Evolutionary conservation across 2,888 invertebrate species (phyloP), one percentile per base, ranked within the genome.

Genomic region (Epinotia brunnichana): DNA sequence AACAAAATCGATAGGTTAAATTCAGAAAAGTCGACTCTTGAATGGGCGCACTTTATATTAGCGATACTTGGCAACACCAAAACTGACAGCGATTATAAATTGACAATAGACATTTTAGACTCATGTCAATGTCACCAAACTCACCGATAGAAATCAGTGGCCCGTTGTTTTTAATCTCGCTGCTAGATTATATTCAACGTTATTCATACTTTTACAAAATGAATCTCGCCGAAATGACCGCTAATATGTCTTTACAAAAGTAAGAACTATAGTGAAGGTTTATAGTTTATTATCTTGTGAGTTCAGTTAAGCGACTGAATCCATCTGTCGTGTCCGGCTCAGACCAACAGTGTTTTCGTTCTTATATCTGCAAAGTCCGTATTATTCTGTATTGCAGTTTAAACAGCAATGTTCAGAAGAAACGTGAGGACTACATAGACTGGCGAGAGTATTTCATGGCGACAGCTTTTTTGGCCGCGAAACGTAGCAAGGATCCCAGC

Each of bases 381-480:
- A 15, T 44, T 13, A 9, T 70, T 35, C 13, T 24, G 24, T 41
- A 15, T 57, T 62, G 15, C 48, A 73, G 61, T 77, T 76, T 24
- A 61, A 81, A 80, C 56, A 68, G 75, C 4, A 77, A 80, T 64
- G 53, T 75, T n/a, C 83, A 82, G 70, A 80, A 69, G 9, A 96
- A 96, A 87, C 91, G 96, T 54, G 78, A 84, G 51, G 95, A 95
- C 76, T 97, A 96, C 81, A 86, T 99, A 41, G 94, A 95, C 54
- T 99, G 99, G 99, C 94, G 96, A 74, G 99, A 99, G 77, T 99
- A 98, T 89, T 99, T 99, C 85, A 99, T 99, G 99, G 97, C 97
- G 0, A 95, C 96, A 10, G 98, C 99, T 2, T 95, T 98, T 82
- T 92, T 99, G 35, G 96, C 98, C 1, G 97, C 98, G 0, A 96